Conservation (phyloP, 2,113 vertebrate species). For the Geococcyx californianus region DNA sequence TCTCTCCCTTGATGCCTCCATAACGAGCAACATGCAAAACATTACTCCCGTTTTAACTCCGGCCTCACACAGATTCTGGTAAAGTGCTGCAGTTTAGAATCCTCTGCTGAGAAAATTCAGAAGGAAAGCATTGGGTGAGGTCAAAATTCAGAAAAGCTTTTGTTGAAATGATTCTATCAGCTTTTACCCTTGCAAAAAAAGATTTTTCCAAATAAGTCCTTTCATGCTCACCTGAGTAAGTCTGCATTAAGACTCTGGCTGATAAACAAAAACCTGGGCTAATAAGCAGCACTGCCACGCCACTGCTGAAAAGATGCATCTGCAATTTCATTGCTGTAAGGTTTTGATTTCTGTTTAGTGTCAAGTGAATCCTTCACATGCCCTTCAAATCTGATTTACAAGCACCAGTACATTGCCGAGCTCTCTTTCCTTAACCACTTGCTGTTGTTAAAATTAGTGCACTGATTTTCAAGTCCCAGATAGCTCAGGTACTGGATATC, state of each 20-base stretch:
- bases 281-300: background rate
- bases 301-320: background rate
- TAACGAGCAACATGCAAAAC: background rate
- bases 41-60: background rate
- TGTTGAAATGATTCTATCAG: background rate
- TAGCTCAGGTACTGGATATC: background rate
- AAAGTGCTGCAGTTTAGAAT: background rate
- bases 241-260: background rate
- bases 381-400: slow-evolving; percentile 40
- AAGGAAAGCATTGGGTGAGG: background rate
- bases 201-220: background rate
- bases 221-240: background rate
- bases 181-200: background rate
- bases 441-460: background rate
- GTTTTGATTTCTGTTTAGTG: slow-evolving; percentile 56
- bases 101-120: background rate
- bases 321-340: background rate
- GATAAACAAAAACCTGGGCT: background rate
- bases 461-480: background rate
- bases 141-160: background rate
- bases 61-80: background rate
- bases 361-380: slow-evolving; percentile 44
- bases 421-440: slow-evolving; percentile 1
- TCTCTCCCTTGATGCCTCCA: background rate
- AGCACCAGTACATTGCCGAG: background rate